Evolutionary conservation across 2,797 vertebrate species (phyloP), one percentile per base, ranked within the genome.

Genomic region (Pogonophryne albipinna): DNA sequence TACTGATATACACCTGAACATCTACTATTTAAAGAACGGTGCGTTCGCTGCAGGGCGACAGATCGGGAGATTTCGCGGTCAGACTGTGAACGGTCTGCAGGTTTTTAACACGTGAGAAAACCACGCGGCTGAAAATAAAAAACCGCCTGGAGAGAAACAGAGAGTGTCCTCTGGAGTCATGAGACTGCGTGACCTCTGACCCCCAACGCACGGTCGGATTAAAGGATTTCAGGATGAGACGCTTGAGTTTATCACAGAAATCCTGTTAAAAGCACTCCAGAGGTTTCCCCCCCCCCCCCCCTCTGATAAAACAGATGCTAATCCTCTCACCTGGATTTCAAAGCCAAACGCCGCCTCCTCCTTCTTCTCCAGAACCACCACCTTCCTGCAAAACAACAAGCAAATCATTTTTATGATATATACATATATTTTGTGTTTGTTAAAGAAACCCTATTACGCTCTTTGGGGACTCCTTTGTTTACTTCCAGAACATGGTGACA

Each of bases 341-440:
- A 99, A 99, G 46, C 98, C 98, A 3, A 98, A 99, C 0, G 96
- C 90, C 83, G 98, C 97, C 27, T 95, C 95, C 0, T 96, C 96
- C 6, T 91, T 93, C 79, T 99, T 99, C 92, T 98, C 95, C 91
- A 99, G 87, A 2, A 91, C 95, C 87, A 99, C 93, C 71, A 95
- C 91, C 87, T 96, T 97, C 87, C 98, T 99, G 90, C 49, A 90
- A 79, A 45, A 19, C 34, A 38, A 6, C 34, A 38, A 38, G 34
- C 6, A 38, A 38, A 9, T 38, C 34, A 38, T 9, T 38, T 38
- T 5, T 5, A 27, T 27, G 4, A 27, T 5, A 27, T 4, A 27
- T 27, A 27, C 27, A 4, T 27, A 27, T 27, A 27, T 27, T 5
- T 27, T 5, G 4, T 5, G 27, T 27, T 27, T 27, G 3, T 27